Evolutionary conservation across 2,888 invertebrate genomes (phyloP).

Genomic region (Meiosimyza platycephala): DNA sequence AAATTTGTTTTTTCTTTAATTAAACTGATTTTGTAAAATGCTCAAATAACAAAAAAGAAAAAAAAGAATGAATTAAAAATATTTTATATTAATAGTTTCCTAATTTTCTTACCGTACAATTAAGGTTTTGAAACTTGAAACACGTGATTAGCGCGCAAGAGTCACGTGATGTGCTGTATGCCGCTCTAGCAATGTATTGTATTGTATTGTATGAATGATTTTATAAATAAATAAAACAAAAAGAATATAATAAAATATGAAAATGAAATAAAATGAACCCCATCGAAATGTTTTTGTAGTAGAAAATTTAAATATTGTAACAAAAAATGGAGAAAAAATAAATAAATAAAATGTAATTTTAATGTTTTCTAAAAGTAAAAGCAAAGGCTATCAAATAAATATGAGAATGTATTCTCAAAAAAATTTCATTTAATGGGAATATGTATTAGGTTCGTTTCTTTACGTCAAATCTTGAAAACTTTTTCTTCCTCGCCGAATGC

Average conservation of each 20-base stretch:
- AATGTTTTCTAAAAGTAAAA: no score
- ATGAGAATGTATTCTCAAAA: no score
- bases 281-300: slow-evolving; percentile 31
- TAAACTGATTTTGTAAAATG: slow-evolving; percentile 17
- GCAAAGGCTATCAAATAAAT: no score
- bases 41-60: not conserved
- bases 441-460: no score
- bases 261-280: slow-evolving; percentile 15
- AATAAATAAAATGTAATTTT: no score
- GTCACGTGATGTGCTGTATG: no score
- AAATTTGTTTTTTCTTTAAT: not conserved
- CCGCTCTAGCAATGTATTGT: not conserved
- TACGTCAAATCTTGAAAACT: no score
- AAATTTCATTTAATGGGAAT: no score
- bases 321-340: not conserved
- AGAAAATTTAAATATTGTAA: slow-evolving; percentile 24
- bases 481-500: no score
- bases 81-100: not conserved
- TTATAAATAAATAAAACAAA: not conserved
- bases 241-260: not conserved
- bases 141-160: no score
- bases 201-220: not conserved
- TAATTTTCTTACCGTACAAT: not conserved
- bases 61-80: no score
- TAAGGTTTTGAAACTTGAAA: no score